Conservation (phyloP, 1,140 invertebrate genomes). For the Drosophila subobscura region DNA sequence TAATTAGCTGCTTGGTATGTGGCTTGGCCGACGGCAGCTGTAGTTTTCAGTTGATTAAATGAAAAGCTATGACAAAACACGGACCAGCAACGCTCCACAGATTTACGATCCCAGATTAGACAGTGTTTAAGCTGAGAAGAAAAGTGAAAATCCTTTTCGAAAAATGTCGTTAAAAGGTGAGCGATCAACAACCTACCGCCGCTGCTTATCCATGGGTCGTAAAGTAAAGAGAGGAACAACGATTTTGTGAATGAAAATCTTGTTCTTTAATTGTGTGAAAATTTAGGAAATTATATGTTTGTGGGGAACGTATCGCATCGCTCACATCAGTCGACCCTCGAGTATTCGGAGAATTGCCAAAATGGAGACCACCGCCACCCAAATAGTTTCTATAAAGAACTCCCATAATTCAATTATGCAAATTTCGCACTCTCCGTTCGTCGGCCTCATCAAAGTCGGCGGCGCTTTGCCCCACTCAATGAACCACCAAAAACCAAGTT, state of each 20-base stretch:
- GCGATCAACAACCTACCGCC: constrained; percentile 13
- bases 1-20: constrained; percentile 70
- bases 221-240: constrained; percentile 39
- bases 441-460: constrained; percentile 60
- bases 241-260: constrained; percentile 65
- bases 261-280: constrained; percentile 71
- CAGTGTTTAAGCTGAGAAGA: constrained; percentile 42
- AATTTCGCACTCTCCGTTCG: constrained; percentile 63
- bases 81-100: constrained; percentile 30
- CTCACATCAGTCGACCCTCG: constrained; percentile 5
- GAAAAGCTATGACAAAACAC: constrained; percentile 75
- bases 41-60: constrained; percentile 74
- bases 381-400: constrained; percentile 73
- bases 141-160: constrained; percentile 64
- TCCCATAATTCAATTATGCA: constrained; percentile 81
- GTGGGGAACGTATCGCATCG: constrained; percentile 1
- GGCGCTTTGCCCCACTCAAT: constrained; percentile 35
- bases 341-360: constrained; percentile 40
- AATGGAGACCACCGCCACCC: constrained; percentile 52
- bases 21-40: constrained; percentile 50
- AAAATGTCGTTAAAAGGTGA: constrained; percentile 41
- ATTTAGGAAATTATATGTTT: constrained; percentile 21
- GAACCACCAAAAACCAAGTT: constrained; percentile 45
- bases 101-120: constrained; percentile 59
- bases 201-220: constrained; percentile 25